Conservation (phyloP, 2,113 vertebrate species). For the Saguinus midas region DNA sequence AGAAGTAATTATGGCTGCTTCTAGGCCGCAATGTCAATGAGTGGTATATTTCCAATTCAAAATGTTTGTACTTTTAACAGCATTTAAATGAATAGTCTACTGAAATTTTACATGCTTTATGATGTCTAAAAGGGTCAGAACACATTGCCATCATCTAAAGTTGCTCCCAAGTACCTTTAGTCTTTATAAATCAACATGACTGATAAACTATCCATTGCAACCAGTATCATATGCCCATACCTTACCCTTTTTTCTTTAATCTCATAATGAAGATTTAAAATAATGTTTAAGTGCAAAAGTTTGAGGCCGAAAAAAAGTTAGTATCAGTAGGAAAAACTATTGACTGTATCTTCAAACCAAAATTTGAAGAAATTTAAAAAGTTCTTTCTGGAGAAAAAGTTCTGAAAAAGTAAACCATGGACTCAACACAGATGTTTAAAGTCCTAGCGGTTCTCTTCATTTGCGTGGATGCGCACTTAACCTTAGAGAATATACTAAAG, state of each 20-base stretch:
- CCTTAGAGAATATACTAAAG: neutral
- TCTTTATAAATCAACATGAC: neutral
- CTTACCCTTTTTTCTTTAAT: neutral
- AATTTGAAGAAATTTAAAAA: conserved; percentile 15
- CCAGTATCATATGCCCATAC: neutral
- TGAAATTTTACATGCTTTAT: neutral
- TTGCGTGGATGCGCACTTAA: neutral
- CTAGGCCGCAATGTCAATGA: neutral
- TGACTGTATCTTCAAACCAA: neutral
- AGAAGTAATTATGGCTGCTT: neutral
- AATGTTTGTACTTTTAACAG: neutral
- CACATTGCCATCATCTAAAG: neutral
- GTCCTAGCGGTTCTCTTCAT: neutral
- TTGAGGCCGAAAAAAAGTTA: neutral
- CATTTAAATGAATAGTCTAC: neutral
- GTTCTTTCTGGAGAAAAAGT: neutral
- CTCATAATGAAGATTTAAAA: conserved; percentile 25
- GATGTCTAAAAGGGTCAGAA: neutral
- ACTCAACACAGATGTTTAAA: neutral
- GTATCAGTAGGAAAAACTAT: neutral
- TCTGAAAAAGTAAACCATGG: neutral
- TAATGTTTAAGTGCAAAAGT: neutral
- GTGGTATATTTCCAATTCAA: conserved; percentile 23
- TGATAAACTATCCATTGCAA: neutral
- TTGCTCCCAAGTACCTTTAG: neutral